Evolutionary conservation across 1,140 invertebrate genomes (phyloP).

Genomic region (Adoxophyes honmai): DNA sequence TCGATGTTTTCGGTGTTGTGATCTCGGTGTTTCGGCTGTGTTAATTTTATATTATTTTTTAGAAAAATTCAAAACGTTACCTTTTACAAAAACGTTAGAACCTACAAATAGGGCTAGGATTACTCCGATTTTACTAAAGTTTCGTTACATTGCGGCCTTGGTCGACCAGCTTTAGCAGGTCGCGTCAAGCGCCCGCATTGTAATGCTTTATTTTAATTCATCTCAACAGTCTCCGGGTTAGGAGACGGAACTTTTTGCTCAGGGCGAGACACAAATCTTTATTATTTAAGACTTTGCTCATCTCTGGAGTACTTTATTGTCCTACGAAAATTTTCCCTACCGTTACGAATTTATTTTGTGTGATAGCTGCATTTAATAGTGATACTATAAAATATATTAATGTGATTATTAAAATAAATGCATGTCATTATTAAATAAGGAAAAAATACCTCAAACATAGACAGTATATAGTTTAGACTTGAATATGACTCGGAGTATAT

Average conservation of each 20-base stretch:
- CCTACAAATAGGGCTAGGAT: too few relatives aligned
- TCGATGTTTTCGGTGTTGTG: slow-evolving; percentile 27
- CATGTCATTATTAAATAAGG: slow-evolving; percentile 27
- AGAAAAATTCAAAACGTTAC: slow-evolving; percentile 21
- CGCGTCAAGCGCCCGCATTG: too few relatives aligned
- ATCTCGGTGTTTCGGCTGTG: slow-evolving; percentile 68
- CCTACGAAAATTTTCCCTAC: background rate
- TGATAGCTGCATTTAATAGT: slow-evolving; percentile 30
- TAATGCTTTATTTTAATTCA: too few relatives aligned
- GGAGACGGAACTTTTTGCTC: too few relatives aligned
- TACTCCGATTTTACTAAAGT: too few relatives aligned
- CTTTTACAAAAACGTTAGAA: slow-evolving; percentile 13
- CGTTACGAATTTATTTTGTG: slow-evolving; percentile 63
- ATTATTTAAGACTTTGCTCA: slow-evolving; percentile 8
- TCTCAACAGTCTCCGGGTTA: too few relatives aligned
- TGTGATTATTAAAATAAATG: slow-evolving; percentile 28
- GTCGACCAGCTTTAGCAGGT: too few relatives aligned
- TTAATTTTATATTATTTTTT: slow-evolving; percentile 35
- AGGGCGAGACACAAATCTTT: background rate
- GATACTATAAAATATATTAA: slow-evolving; percentile 30
- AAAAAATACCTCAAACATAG: slow-evolving; percentile 54
- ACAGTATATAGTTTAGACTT: slow-evolving; percentile 17
- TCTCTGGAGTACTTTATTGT: background rate
- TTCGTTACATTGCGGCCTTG: too few relatives aligned
- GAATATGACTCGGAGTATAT: slow-evolving; percentile 46